Percentiles rank a stretch among this genome's conserved stretches.
Conservation (phyloP, 2,797 vertebrate species). For the Gobionotothen gibberifrons region DNA sequence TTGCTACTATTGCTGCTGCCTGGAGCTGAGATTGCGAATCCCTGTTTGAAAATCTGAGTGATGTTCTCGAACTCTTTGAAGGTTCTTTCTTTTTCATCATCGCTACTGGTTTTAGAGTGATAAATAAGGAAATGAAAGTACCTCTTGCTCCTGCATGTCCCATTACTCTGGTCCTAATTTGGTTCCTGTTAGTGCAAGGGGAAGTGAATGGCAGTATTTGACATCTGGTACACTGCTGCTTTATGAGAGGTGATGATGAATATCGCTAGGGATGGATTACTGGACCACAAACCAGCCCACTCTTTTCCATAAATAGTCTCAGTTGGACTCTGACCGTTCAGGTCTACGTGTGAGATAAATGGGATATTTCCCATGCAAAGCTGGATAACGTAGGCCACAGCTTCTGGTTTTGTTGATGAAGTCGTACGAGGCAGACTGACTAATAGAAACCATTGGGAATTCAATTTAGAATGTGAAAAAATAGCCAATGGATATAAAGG, state of each 20-base stretch:
- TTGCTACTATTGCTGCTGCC: slow-evolving; percentile 42
- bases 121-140: slow-evolving; percentile 39
- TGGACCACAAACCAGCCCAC: slow-evolving; percentile 55
- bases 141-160: slow-evolving; percentile 27
- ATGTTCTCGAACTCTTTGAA: slow-evolving; percentile 8
- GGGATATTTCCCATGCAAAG: slow-evolving; percentile 54
- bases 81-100: slow-evolving; percentile 13
- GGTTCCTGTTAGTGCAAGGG: slow-evolving; percentile 27
- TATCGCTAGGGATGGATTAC: slow-evolving; percentile 54
- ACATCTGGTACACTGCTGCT: slow-evolving; percentile 41
- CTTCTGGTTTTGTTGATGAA: slow-evolving; percentile 55
- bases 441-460: slow-evolving; percentile 43
- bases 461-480: slow-evolving; percentile 49
- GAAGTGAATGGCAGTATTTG: slow-evolving; percentile 46
- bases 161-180: slow-evolving; percentile 58
- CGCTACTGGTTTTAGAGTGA: slow-evolving; percentile 14
- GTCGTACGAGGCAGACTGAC: slow-evolving; percentile 48
- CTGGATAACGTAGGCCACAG: slow-evolving; percentile 54
- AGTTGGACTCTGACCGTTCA: slow-evolving; percentile 55
- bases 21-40: slow-evolving; percentile 40
- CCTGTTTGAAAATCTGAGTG: slow-evolving; percentile 28
- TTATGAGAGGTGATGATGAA: slow-evolving; percentile 58
- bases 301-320: slow-evolving; percentile 59
- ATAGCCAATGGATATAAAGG: slow-evolving; percentile 26
- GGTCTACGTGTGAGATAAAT: slow-evolving; percentile 55